A percentile compares a stretch with the other conserved stretches of the same genome.
phyloP scores from a whole-genome alignment of 2,888 invertebrate genomes.

The Leptothorax acervorum region DNA sequence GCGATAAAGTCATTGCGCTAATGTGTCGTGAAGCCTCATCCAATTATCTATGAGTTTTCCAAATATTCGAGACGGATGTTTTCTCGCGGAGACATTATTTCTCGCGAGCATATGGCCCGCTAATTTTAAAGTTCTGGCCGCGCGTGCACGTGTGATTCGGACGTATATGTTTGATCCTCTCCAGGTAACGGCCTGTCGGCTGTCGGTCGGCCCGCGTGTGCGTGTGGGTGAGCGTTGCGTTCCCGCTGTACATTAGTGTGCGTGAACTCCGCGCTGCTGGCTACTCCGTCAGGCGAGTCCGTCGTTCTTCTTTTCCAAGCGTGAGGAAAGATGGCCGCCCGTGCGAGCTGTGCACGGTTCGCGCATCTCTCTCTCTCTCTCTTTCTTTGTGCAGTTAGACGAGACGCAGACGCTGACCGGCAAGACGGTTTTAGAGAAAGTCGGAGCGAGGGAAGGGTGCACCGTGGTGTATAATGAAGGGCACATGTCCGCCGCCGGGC shows the following conservation, averaged over 20 bases:
- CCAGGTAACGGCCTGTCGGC: conserved; percentile 16
- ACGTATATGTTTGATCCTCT: conserved; percentile 11
- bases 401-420: conserved; percentile 42
- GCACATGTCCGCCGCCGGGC: conserved; percentile 11
- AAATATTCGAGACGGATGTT: background rate
- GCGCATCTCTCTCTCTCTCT: background rate
- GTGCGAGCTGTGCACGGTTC: conserved; percentile 16
- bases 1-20: background rate
- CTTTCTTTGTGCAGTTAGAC: conserved; percentile 36
- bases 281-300: conserved; percentile 25
- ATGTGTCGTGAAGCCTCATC: background rate
- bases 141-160: background rate
- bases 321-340: conserved; percentile 42
- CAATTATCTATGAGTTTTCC: background rate
- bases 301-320: conserved; percentile 49
- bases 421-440: conserved; percentile 50
- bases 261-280: conserved; percentile 1
- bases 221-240: background rate
- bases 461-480: conserved; percentile 29
- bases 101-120: background rate
- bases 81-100: background rate
- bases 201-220: background rate
- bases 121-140: background rate
- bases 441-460: conserved; percentile 9
- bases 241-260: background rate